Evolutionary conservation across 2,888 invertebrate genomes (phyloP), one percentile per base, ranked within the genome.

Genomic region (Sinotaia quadrata): DNA sequence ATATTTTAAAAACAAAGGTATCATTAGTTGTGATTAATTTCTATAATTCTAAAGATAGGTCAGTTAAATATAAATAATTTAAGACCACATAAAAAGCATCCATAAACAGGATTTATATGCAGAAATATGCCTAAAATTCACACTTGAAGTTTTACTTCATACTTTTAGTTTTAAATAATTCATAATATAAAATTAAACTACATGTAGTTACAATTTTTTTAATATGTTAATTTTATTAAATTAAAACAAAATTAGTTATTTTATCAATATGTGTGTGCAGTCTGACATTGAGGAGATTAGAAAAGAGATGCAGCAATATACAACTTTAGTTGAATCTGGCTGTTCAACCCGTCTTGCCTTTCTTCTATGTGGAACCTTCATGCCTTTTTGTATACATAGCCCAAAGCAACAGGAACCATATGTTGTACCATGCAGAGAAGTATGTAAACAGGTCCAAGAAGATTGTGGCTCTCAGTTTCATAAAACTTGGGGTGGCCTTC

Each of bases 351-450:
- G 80, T 49, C 68, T 84, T 7, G 44, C 60, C 7, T 79, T 82
- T 68, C 77, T 84, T 37, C 68, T 84, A 12, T 84, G 84, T 65
- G 82, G 81, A 0, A 76, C 78, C 2, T 82, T 76, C 72, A 75
- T 79, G 72, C 82, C 82, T 0, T 81, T 77, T 67, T 83, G 83
- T 59, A 62, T 79, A 8, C 71, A 67, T 2, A 57, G 72, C 33
- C 41, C 62, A 8, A 62, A 31, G 1, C 63, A 61, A 29, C 72
- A 75, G 27, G 56, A 70, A 12, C 77, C 78, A 0, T 79, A 79
- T 57, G 75, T 76, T 0, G 75, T 78, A 7, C 84, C 84, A 7
- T 84, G 84, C 60, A 61, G 77, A 4, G 82, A 82, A 63, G 59
- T 81, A 2, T 84, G 84, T 69, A 74, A 80, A 37, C 75, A 79